Evolutionary conservation across 2,888 invertebrate species (phyloP).

Genomic region (Eupsilia transversa): DNA sequence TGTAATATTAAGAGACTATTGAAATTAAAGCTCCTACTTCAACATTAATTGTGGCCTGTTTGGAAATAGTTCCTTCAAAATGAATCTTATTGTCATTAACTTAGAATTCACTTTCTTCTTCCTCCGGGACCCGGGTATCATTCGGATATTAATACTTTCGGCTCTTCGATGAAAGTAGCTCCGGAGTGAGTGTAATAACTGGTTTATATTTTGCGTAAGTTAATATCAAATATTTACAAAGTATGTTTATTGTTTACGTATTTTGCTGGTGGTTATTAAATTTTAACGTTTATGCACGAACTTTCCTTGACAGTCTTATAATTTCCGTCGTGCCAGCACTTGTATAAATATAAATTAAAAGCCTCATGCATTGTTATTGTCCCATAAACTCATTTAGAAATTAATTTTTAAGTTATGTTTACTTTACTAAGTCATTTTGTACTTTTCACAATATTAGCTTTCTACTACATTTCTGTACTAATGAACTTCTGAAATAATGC

Average conservation of each 20-base stretch:
- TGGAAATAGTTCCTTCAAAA: conserved; percentile 38
- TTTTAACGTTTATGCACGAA: conserved; percentile 48
- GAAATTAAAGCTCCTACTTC: conserved; percentile 66
- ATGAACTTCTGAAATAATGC: no score
- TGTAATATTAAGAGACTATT: conserved; percentile 67
- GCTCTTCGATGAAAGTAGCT: conserved; percentile 52
- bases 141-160: conserved; percentile 64
- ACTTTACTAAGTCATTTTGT: not conserved
- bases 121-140: conserved; percentile 5
- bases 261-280: conserved; percentile 64
- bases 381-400: conserved; percentile 3
- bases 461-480: no score
- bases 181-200: conserved; percentile 57
- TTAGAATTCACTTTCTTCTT: conserved; percentile 48
- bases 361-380: conserved; percentile 30
- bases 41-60: conserved; percentile 64
- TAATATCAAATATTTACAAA: conserved; percentile 65
- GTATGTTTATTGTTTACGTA: conserved; percentile 56
- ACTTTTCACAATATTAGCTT: not conserved
- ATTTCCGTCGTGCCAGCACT: conserved; percentile 18
- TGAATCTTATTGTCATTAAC: conserved; percentile 43
- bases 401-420: not conserved
- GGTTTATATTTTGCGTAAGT: conserved; percentile 61
- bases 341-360: conserved; percentile 34
- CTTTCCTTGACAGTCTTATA: conserved; percentile 18